Evolutionary conservation across 2,888 invertebrate genomes (phyloP).

Genomic region (Cryptocephalus moraei): DNA sequence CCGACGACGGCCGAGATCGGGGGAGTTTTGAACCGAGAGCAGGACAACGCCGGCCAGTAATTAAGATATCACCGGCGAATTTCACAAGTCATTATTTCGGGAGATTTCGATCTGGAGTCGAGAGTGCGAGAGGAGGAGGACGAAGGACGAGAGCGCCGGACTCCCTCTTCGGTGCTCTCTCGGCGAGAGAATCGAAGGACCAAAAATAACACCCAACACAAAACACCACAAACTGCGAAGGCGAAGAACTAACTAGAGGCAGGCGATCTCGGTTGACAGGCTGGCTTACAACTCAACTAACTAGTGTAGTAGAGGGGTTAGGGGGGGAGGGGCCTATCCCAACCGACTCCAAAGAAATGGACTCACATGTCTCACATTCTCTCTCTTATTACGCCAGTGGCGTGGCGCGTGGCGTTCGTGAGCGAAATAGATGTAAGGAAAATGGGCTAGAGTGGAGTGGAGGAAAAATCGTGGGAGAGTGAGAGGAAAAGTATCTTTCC

Average conservation of each 20-base stretch:
- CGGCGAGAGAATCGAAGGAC: neutral
- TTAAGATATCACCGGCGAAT: too few relatives aligned
- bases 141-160: neutral
- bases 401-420: conserved; percentile 11
- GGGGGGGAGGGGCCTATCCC: conserved; percentile 29
- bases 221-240: conserved; percentile 13
- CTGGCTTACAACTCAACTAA: conserved; percentile 42
- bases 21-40: too few relatives aligned
- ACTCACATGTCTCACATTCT: conserved; percentile 32
- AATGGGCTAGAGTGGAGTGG: too few relatives aligned
- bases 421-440: neutral
- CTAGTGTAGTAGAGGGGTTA: conserved; percentile 31
- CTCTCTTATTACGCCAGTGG: conserved; percentile 28
- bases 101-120: neutral
- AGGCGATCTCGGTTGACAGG: conserved; percentile 37
- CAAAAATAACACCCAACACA: conserved; percentile 4
- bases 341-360: conserved; percentile 30
- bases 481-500: too few relatives aligned
- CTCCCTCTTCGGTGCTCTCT: neutral
- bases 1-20: too few relatives aligned
- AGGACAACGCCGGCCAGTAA: too few relatives aligned
- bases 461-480: too few relatives aligned
- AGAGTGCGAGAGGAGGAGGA: neutral
- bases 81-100: neutral
- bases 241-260: conserved; percentile 35